Conservation (phyloP, 2,797 vertebrate genomes). For the Cyprinella venusta region DNA sequence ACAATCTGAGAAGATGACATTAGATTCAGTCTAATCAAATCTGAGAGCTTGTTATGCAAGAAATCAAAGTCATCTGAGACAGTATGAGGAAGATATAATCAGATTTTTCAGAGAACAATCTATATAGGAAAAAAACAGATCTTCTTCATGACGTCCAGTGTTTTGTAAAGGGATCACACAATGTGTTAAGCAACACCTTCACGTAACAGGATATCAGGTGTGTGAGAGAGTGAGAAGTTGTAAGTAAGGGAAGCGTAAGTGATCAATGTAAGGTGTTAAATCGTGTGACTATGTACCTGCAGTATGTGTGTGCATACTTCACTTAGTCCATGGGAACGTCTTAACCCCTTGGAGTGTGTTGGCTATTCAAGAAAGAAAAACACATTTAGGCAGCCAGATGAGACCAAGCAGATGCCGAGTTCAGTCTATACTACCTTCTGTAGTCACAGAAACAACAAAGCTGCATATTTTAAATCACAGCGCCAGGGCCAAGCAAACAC, state of each 20-base stretch:
- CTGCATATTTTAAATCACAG: slow-evolving; percentile 15
- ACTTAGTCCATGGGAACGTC: slow-evolving; percentile 2
- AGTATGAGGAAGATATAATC: slow-evolving; percentile 31
- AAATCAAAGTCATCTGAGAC: slow-evolving; percentile 43
- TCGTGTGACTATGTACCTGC: not conserved
- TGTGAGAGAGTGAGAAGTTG: slow-evolving; percentile 17
- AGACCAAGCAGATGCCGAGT: slow-evolving; percentile 19
- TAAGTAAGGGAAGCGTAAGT: slow-evolving; percentile 1
- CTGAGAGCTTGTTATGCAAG: slow-evolving; percentile 21
- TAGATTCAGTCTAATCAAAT: slow-evolving; percentile 54
- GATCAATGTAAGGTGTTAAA: slow-evolving; percentile 12
- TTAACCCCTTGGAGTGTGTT: slow-evolving; percentile 33
- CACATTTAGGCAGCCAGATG: slow-evolving; percentile 22
- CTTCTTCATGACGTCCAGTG: slow-evolving; percentile 1
- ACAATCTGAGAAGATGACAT: slow-evolving; percentile 14
- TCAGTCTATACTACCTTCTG: slow-evolving; percentile 16
- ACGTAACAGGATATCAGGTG: slow-evolving; percentile 25
- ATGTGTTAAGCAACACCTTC: slow-evolving; percentile 9
- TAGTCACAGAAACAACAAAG: slow-evolving; percentile 21
- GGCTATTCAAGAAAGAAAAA: not conserved
- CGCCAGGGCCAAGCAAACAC: not conserved
- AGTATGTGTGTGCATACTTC: not conserved
- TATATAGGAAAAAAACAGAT: slow-evolving; percentile 9
- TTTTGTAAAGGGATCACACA: slow-evolving; percentile 43
- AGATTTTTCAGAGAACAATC: slow-evolving; percentile 19